These are phyloP conservation scores for Dugesia japonica DNA, from an alignment of 2,888 invertebrate genomes.

Conservation along the genomic window DNA sequence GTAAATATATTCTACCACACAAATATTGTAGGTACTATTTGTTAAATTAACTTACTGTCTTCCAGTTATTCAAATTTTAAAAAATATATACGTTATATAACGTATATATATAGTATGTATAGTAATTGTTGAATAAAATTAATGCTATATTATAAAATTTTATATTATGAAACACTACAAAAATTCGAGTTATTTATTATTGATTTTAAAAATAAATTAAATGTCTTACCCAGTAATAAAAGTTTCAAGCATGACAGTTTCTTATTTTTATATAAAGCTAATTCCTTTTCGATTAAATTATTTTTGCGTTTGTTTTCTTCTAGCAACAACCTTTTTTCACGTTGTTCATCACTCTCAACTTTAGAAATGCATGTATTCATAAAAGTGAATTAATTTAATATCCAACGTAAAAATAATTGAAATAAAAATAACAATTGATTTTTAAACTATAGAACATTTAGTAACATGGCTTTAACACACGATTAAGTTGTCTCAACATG, in stretches of 20 bases:
- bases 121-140: too few relatives aligned
- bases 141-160: too few relatives aligned
- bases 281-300: slow-evolving; percentile 1
- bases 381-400: neutral
- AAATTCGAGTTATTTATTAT: too few relatives aligned
- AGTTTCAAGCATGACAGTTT: neutral
- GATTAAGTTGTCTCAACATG: neutral
- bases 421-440: slow-evolving; percentile 9
- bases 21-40: too few relatives aligned
- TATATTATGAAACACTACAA: too few relatives aligned
- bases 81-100: too few relatives aligned
- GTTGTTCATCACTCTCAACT: neutral
- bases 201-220: too few relatives aligned
- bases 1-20: too few relatives aligned
- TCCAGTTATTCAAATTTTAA: too few relatives aligned
- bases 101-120: too few relatives aligned
- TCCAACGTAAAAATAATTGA: neutral
- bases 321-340: neutral
- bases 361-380: slow-evolving; percentile 15
- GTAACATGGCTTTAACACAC: neutral
- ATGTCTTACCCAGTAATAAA: neutral
- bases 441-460: neutral
- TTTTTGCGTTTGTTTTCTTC: neutral
- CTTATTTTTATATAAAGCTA: neutral
- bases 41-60: too few relatives aligned